A percentile compares a stretch with the other conserved stretches of the same genome.
These are phyloP conservation scores for Tinea trinotella DNA, from an alignment of 2,888 invertebrate species.

Conservation along the genomic window DNA sequence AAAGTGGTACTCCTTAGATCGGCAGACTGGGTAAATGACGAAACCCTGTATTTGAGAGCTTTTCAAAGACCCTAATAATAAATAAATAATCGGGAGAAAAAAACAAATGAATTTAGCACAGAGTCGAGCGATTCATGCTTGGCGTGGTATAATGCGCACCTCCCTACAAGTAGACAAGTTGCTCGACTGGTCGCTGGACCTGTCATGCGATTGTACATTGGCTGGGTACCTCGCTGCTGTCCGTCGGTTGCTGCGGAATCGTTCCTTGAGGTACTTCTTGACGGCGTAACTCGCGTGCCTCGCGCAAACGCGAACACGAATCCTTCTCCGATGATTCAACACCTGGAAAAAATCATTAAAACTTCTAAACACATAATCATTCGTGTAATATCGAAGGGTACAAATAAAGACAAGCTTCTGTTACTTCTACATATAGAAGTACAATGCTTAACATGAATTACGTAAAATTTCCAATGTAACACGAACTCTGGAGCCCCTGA, in stretches of 20 bases:
- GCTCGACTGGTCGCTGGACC: constrained; percentile 8
- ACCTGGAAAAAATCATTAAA: constrained; percentile 37
- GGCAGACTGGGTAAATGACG: no score
- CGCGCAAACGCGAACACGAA: constrained; percentile 61
- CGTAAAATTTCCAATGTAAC: no score
- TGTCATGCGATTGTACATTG: constrained; percentile 3
- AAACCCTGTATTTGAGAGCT: no score
- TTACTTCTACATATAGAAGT: no score
- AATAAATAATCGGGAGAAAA: not conserved
- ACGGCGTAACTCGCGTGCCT: constrained; percentile 55
- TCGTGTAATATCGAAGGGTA: no score
- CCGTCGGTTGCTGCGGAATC: constrained; percentile 44
- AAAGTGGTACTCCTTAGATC: no score
- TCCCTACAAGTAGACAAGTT: constrained; percentile 25
- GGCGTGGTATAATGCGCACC: constrained; percentile 33
- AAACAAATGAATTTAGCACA: constrained; percentile 15
- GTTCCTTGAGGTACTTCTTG: constrained; percentile 56
- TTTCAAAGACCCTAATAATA: no score
- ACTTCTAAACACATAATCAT: no score
- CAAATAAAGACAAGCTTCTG: no score
- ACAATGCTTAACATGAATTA: no score
- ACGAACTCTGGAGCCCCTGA: no score
- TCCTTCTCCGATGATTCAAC: constrained; percentile 58
- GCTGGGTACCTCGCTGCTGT: constrained; percentile 62
- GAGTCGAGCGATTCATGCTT: constrained; percentile 28